phyloP scores from a whole-genome alignment of 1,140 invertebrate genomes.

The Drosophila triauraria region DNA sequence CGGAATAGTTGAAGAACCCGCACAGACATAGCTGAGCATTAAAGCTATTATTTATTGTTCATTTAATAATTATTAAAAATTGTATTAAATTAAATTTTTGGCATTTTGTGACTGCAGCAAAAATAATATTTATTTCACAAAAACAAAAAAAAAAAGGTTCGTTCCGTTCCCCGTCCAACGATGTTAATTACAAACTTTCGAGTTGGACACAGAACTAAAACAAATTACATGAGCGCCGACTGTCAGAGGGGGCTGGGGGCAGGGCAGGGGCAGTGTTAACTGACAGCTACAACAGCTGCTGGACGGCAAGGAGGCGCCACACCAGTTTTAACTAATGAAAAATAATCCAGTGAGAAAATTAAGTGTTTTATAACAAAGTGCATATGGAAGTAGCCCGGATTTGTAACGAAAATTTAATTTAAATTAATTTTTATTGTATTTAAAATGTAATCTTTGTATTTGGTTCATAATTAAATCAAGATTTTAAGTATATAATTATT shows the following conservation, averaged over 20 bases:
- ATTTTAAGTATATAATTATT: too few species aligned
- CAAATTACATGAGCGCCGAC: slow-evolving; percentile 38
- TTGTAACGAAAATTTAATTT: too few species aligned
- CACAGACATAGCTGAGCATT: background rate
- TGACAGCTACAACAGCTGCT: slow-evolving; percentile 18
- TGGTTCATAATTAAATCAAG: too few species aligned
- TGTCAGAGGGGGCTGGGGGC: background rate
- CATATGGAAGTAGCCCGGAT: too few species aligned
- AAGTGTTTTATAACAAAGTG: too few species aligned
- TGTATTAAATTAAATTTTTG: slow-evolving; percentile 21
- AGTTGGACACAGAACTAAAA: slow-evolving; percentile 45
- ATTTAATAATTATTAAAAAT: slow-evolving; percentile 10
- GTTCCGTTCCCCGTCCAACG: slow-evolving; percentile 10
- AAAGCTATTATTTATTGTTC: background rate
- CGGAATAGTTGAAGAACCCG: slow-evolving; percentile 14
- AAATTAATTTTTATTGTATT: too few species aligned
- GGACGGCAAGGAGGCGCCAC: too few species aligned
- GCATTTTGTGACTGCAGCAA: slow-evolving; percentile 13
- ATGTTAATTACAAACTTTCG: slow-evolving; percentile 61
- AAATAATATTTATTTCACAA: slow-evolving; percentile 27
- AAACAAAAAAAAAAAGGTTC: slow-evolving; percentile 5
- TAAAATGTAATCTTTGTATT: too few species aligned
- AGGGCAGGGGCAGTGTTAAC: background rate
- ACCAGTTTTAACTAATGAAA: too few species aligned
- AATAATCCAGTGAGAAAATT: too few species aligned